Percentiles rank a stretch among this genome's conserved stretches.
Evolutionary conservation across 2,797 vertebrate species (phyloP).

Genomic region (Meriones psammophilus): DNA sequence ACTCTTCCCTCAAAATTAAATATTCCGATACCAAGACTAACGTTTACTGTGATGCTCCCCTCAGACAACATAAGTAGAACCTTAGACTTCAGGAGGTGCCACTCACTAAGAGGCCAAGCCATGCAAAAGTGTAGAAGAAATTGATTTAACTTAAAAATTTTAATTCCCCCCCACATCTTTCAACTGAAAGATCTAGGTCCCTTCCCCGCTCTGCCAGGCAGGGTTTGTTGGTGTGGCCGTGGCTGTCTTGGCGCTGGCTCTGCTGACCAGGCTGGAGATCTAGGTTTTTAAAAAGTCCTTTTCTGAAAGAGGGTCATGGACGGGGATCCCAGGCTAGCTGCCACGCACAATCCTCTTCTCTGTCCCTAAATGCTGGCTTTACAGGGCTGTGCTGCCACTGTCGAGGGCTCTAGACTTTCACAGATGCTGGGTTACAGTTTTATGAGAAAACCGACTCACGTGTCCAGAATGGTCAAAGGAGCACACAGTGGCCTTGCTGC

Average conservation of each 20-base stretch:
- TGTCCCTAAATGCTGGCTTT: neutral
- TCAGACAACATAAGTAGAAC: constrained; percentile 15
- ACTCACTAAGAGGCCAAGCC: neutral
- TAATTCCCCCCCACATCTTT: neutral
- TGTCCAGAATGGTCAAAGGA: constrained; percentile 16
- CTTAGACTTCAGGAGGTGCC: neutral
- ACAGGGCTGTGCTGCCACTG: neutral
- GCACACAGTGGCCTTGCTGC: neutral
- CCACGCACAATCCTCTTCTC: neutral
- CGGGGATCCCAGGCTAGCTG: neutral
- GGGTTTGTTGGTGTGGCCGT: no score
- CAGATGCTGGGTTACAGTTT: neutral
- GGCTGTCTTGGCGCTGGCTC: no score
- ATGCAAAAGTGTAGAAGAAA: neutral
- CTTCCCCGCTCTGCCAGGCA: no score
- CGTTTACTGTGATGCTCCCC: neutral
- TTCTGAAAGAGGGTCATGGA: neutral
- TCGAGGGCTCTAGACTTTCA: constrained; percentile 2
- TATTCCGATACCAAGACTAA: constrained; percentile 5
- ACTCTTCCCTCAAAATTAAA: constrained; percentile 54
- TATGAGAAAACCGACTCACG: constrained; percentile 37
- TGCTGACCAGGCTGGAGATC: no score
- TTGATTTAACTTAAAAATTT: neutral
- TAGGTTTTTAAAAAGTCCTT: neutral
- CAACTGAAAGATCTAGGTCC: constrained; percentile 10